Percentiles rank a stretch among this genome's conserved stretches.
Evolutionary conservation across 2,888 invertebrate genomes (phyloP).

Genomic region (Hydraecia micacea): DNA sequence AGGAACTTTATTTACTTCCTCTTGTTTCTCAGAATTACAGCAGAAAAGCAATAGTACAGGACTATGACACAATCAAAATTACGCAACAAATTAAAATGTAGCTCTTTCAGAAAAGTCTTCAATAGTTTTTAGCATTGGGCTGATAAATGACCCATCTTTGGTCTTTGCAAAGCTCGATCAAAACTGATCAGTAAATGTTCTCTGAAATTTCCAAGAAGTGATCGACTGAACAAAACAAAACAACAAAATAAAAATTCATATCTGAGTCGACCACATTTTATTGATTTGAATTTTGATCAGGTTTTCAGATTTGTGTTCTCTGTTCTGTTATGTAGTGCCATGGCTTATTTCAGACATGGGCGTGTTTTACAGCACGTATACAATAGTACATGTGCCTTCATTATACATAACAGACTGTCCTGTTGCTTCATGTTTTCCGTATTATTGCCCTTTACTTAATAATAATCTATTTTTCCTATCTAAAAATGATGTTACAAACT

Average conservation of each 20-base stretch:
- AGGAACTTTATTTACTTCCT: constrained; percentile 25
- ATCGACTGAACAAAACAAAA: not conserved
- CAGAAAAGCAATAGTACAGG: not conserved
- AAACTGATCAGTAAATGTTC: not conserved
- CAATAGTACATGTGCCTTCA: not conserved
- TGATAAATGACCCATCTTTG: not conserved
- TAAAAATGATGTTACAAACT: no score
- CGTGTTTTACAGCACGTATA: not conserved
- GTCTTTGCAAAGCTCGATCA: not conserved
- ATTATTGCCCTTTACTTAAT: no score
- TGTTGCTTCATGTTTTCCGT: not conserved
- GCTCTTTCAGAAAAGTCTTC: not conserved
- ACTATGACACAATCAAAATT: not conserved
- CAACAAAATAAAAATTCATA: not conserved
- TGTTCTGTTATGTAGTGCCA: no score
- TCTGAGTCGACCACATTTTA: not conserved
- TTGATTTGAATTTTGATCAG: not conserved
- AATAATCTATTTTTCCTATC: not conserved
- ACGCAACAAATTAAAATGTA: not conserved
- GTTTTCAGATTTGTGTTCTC: not conserved
- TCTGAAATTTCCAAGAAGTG: not conserved
- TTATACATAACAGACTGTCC: not conserved
- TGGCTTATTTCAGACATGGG: no score
- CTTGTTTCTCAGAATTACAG: not conserved
- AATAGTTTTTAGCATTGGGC: not conserved